Evolutionary conservation across 2,113 vertebrate genomes (phyloP).

Genomic region (Amazona vittata): DNA sequence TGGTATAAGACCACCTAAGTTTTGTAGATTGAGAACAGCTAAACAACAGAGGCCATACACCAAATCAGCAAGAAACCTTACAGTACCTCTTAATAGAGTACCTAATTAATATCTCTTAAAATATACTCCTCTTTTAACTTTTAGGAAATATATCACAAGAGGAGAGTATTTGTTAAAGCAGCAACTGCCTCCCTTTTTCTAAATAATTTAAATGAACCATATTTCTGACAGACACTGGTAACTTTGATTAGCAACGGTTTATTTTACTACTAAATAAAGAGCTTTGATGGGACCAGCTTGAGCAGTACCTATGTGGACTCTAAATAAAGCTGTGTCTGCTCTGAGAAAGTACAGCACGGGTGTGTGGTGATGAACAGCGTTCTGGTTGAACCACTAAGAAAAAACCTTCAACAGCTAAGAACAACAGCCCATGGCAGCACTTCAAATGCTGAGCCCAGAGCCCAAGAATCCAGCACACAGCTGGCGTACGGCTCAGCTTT

Average conservation of each 20-base stretch:
- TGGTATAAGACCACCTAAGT: not conserved
- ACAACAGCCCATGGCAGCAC: not conserved
- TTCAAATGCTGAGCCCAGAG: not conserved
- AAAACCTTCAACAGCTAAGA: not conserved
- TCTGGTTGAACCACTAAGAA: not conserved
- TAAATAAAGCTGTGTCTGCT: not conserved
- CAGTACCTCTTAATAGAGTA: not conserved
- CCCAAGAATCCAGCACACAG: accelerated
- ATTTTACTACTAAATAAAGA: not conserved
- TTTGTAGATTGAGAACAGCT: not conserved
- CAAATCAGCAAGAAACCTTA: not conserved
- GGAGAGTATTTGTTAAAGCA: not conserved
- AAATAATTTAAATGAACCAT: not conserved
- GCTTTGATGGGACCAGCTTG: not conserved
- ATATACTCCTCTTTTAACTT: not conserved
- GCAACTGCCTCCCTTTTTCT: not conserved
- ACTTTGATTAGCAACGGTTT: not conserved
- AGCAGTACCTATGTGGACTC: not conserved
- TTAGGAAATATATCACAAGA: not conserved
- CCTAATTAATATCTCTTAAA: not conserved
- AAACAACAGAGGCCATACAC: not conserved
- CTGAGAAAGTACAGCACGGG: not conserved
- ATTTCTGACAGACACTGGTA: not conserved
- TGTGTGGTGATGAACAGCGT: not conserved
- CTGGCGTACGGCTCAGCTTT: not conserved